Evolutionary conservation across 2,113 vertebrate species (phyloP), one percentile per base, ranked within the genome.

Genomic region (Grantiella picta): DNA sequence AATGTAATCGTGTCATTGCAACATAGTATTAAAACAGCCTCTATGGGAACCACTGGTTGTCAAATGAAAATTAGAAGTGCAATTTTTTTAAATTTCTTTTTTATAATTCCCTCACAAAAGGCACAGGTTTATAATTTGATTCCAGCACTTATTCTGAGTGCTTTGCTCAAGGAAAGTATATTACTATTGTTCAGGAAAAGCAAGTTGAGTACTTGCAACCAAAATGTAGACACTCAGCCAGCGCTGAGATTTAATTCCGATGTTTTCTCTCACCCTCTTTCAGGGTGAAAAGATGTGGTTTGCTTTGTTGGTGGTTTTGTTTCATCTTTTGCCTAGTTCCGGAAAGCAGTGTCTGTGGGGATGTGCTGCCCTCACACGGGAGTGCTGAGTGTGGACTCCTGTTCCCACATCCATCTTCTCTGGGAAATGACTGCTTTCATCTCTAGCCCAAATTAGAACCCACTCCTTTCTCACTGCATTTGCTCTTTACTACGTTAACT

Each of bases 371-470:
- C 44, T 92, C 14, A 0, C 23, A 33, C 1, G 5, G 42, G n/a
- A 1, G 1, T 44, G 54, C 31, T 1, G 5, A 25, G 29, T 1
- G 2, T 38, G 10, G 31, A 21, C 23, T 42, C 8, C 0, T 8
- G 11, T 38, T 61, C 49, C 20, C 33, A 12, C 9, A 3, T 36
- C 63, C 19, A 6, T 13, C 40, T 22, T 9, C 25, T 9, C 11
- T 0, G 7, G 72, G 38, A 89, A 59, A 66, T 22, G 3, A 15
- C 29, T 6, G 0, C 75, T n/a, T 52, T n/a, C 13, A 0, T 19
- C 28, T 11, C 29, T 31, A 79, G 40, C 45, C 49, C n/a, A 28
- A 69, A 36, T 54, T 36, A 64, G 31, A 71, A 36, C 10, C 24
- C 25, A 9, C n/a, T 64, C 22, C 2, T 36, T 80, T 86, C 81